These are phyloP conservation scores for Suncus etruscus DNA, from an alignment of 2,113 vertebrate species.

Conservation along the genomic window DNA sequence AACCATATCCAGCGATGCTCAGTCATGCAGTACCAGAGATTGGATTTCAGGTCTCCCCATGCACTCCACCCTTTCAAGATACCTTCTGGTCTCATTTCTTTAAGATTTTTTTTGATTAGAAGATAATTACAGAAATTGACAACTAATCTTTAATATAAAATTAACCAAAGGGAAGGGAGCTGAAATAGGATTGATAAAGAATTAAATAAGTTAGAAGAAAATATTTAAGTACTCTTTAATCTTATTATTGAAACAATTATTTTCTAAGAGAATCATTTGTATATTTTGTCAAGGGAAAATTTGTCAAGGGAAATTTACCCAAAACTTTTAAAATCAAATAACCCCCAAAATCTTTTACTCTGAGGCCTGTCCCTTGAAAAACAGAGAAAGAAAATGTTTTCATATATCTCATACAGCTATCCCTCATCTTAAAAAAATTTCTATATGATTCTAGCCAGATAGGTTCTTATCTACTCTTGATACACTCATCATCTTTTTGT, in stretches of 20 bases:
- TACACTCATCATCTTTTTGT: neutral
- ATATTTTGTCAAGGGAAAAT: neutral
- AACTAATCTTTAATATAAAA: no score
- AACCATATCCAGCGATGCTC: no score
- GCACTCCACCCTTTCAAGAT: no score
- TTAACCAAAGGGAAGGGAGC: no score
- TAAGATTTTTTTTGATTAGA: no score
- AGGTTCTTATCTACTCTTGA: neutral
- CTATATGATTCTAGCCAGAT: accelerated
- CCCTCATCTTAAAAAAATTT: neutral
- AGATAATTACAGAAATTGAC: no score
- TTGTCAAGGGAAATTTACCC: slow-evolving; percentile 9
- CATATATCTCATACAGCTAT: neutral
- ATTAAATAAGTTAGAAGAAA: neutral
- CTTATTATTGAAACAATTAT: neutral
- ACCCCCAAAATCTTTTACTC: no score
- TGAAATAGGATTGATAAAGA: neutral
- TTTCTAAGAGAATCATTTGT: neutral
- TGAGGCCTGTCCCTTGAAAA: no score
- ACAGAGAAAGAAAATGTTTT: neutral
- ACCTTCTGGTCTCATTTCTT: no score
- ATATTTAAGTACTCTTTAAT: neutral
- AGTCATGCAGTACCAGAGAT: no score
- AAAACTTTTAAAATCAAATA: slow-evolving; percentile 18
- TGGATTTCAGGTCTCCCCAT: no score